Base-by-base conservation (phyloP, 2,113 vertebrate species). In the Brachyhypopomus occidentalis region DNA sequence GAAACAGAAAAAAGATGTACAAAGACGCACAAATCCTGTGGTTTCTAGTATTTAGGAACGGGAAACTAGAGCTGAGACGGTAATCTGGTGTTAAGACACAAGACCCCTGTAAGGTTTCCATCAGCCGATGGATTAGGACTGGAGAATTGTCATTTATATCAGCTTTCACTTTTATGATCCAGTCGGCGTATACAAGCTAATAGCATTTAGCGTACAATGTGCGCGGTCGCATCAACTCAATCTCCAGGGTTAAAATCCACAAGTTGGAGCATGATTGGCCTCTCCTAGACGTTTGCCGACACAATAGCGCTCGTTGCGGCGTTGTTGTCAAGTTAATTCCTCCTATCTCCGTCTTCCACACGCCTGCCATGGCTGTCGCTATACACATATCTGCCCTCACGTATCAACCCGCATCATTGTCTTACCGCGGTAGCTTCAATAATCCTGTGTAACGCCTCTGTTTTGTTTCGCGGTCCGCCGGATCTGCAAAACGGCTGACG, bases 61-160 rank as follows among this genome's bases (percentile, higher is more conserved):
- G 84, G 83, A 84, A 86, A 87, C 86, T 74, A 90, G 89, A 91
- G 92, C 92, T 86, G 83, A 45, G 30, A 73, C 86, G 84, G 81
- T 94, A 93, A 94, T 94, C 92, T 94, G 88, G 91, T 93, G 92
- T 93, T 93, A 92, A 92, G 91, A 94, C 89, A 93, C 90, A 91
- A 92, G 91, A 87, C 89, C 79, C 83, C 92, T 91, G 90, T 92
- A 92, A 92, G 93, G 90, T 91, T 90, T 92, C 89, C 92, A 93
- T 92, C 91, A 93, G 90, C 88, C 89, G 86, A 88, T 92, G 92
- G 92, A 93, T 94, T 94, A 94, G 88, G 86, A 90, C 89, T 76
- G 89, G 14, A 84, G 91, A 93, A 92, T 92, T 92, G 91, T 91
- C 88, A 92, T 93, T 94, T 93, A 94, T 92, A 93, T 90, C 91